phyloP scores from a whole-genome alignment of 2,797 vertebrate genomes.

The Paratrypauchen microcephalus region DNA sequence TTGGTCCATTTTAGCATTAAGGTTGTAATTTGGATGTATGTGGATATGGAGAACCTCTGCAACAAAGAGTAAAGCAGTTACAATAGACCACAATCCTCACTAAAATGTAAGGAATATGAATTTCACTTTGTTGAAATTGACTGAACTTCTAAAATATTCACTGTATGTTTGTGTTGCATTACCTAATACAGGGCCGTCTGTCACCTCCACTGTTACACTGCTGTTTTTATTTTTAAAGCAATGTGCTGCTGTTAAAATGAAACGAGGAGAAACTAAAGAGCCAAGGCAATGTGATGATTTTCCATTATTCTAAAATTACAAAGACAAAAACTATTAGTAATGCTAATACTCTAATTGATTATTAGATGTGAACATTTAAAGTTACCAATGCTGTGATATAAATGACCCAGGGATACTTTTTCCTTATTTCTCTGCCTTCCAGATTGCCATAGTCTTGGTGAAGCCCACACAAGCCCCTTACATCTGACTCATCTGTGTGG shows the following conservation, averaged over 20 bases:
- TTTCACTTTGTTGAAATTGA: background rate
- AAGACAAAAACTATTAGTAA: background rate
- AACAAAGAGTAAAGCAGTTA: background rate
- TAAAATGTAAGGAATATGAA: background rate
- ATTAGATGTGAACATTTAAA: background rate
- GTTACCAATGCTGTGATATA: conserved; percentile 40
- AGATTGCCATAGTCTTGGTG: conserved; percentile 1
- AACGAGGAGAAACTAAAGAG: conserved; percentile 53
- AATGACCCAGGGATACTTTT: conserved; percentile 54
- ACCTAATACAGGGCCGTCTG: conserved; percentile 22
- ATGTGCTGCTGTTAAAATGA: conserved; percentile 69
- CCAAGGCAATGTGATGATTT: conserved; percentile 27
- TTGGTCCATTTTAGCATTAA: rapidly evolving
- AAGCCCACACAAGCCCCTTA: conserved; percentile 64
- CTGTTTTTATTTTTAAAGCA: conserved; percentile 43
- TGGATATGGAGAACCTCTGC: background rate
- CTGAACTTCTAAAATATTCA: background rate
- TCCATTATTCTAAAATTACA: conserved; percentile 10
- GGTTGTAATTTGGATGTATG: conserved; percentile 34
- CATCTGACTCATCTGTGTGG: conserved; percentile 56
- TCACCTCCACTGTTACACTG: conserved; percentile 23
- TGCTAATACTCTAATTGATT: background rate
- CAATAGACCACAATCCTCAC: background rate
- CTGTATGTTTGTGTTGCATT: conserved; percentile 4
- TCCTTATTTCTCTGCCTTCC: background rate